Conservation (phyloP, 2,797 vertebrate species). For the Oceanodroma leucorhoa region DNA sequence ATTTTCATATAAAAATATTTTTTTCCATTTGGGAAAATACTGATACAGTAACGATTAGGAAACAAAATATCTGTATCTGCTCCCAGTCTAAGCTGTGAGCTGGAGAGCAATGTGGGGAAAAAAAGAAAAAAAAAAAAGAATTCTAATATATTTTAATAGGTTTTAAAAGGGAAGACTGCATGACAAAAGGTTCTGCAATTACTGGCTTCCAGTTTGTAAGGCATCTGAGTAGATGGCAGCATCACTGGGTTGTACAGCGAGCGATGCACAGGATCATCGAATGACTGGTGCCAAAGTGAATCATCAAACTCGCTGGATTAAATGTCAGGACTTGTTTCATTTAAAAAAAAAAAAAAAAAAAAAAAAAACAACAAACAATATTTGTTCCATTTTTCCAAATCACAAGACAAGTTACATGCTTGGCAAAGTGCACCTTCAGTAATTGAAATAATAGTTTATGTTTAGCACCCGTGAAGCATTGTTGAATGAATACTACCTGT, state of each 20-base stretch:
- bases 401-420: accelerated
- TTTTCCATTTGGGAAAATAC: background rate
- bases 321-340: background rate
- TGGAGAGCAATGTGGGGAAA: background rate
- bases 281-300: background rate
- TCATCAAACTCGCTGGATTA: background rate
- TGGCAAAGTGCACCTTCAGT: background rate
- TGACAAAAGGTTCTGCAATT: background rate
- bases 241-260: background rate
- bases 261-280: background rate
- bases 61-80: background rate
- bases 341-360: background rate
- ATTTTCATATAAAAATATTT: background rate
- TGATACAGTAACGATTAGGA: background rate
- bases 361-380: background rate
- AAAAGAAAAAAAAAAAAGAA: background rate
- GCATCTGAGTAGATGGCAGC: background rate
- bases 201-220: background rate
- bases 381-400: background rate
- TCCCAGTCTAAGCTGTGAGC: background rate
- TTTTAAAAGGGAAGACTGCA: background rate
- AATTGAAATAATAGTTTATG: background rate
- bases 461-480: background rate
- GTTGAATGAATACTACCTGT: background rate
- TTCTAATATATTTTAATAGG: background rate